A percentile compares a stretch with the other conserved stretches of the same genome.
These are phyloP conservation scores for Camponotus floridanus DNA, from an alignment of 1,140 invertebrate species.

Conservation along the genomic window DNA sequence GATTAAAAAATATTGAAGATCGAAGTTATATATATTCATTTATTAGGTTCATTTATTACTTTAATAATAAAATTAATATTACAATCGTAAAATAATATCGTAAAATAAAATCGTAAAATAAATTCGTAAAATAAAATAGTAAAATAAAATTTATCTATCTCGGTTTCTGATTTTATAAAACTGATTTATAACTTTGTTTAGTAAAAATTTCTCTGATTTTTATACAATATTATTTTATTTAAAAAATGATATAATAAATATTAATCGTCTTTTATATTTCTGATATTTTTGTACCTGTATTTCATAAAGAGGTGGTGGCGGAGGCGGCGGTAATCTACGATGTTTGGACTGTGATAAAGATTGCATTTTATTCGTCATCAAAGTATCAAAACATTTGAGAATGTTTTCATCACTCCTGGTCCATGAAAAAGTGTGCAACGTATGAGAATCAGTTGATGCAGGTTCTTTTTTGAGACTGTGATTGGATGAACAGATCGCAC, in stretches of 20 bases:
- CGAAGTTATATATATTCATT: too few relatives aligned
- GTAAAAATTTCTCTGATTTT: not conserved
- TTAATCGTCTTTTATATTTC: not conserved
- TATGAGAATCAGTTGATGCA: conserved; percentile 85
- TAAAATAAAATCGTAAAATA: too few relatives aligned
- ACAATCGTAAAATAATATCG: too few relatives aligned
- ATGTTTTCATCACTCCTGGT: conserved; percentile 93
- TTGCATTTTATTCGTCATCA: conserved; percentile 78
- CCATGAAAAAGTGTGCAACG: conserved; percentile 87
- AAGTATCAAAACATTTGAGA: conserved; percentile 88
- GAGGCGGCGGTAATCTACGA: conserved; percentile 90
- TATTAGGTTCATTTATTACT: too few relatives aligned
- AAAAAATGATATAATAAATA: not conserved
- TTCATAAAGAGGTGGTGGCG: conserved; percentile 90
- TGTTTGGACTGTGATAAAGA: conserved; percentile 87
- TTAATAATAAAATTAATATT: too few relatives aligned
- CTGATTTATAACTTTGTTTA: too few relatives aligned
- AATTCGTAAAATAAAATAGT: too few relatives aligned
- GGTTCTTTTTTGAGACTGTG: conserved; percentile 86
- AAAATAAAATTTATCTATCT: too few relatives aligned
- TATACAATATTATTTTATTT: not conserved
- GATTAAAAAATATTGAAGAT: too few relatives aligned
- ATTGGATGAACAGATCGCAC: conserved; percentile 84
- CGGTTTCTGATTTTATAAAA: too few relatives aligned
- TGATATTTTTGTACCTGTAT: conserved; percentile 80